Percentiles rank a stretch among this genome's conserved stretches.
phyloP scores from a whole-genome alignment of 1,140 invertebrate genomes.

The Caenorhabditis briggsae region DNA sequence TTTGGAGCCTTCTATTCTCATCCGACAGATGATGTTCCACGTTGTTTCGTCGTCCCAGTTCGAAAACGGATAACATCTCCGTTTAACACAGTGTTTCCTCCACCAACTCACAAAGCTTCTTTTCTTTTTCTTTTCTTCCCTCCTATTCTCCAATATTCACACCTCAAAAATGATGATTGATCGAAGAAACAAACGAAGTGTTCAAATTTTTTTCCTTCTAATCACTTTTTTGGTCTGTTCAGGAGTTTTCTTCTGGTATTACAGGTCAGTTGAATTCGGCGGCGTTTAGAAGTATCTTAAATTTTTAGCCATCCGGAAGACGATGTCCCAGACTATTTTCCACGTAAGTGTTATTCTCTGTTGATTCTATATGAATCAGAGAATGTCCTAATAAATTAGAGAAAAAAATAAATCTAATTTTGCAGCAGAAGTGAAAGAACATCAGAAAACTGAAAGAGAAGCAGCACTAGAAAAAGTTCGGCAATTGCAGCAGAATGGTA shows the following conservation, averaged over 20 bases:
- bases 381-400: too few relatives aligned
- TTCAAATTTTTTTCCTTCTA: constrained; percentile 23
- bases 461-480: constrained; percentile 9
- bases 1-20: background rate
- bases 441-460: background rate
- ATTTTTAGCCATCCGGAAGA: constrained; percentile 26
- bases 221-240: constrained; percentile 8
- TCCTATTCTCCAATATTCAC: background rate
- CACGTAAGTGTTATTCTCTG: background rate
- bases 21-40: background rate
- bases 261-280: background rate
- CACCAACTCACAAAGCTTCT: background rate
- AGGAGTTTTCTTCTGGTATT: constrained; percentile 16
- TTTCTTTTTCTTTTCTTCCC: background rate
- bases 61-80: constrained; percentile 28
- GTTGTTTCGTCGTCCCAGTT: constrained; percentile 9
- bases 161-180: constrained; percentile 36
- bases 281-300: background rate
- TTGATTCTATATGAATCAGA: background rate
- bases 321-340: constrained; percentile 5
- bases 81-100: background rate
- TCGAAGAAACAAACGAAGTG: constrained; percentile 19
- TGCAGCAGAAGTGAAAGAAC: constrained; percentile 21
- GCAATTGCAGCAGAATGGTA: constrained; percentile 13
- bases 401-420: background rate